Conservation (phyloP, 2,113 vertebrate species). For the Fregetta grallaria region DNA sequence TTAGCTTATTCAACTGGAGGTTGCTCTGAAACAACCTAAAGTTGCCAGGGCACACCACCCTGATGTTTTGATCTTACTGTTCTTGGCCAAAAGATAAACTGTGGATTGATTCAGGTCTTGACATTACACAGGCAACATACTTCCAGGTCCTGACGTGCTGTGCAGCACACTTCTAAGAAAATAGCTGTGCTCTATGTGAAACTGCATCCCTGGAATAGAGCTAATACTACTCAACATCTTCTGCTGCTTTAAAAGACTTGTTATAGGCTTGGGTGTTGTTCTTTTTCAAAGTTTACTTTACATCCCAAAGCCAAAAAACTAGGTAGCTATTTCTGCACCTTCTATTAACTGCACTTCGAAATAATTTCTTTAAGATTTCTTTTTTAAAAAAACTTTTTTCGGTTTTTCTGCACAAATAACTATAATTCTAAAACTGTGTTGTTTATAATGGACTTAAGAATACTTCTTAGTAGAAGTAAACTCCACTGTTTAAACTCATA, state of each 20-base stretch:
- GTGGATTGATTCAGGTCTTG: constrained; percentile 35
- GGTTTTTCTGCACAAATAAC: neutral
- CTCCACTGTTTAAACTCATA: constrained; percentile 47
- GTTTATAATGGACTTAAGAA: constrained; percentile 37
- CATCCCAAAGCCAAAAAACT: neutral
- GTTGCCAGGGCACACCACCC: neutral
- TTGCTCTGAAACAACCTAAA: constrained; percentile 3
- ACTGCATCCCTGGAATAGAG: neutral
- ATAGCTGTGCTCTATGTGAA: neutral
- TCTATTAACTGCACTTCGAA: neutral
- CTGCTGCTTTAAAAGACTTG: neutral
- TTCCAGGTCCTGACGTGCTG: constrained; percentile 61
- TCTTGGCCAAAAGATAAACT: constrained; percentile 42
- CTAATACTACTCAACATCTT: neutral
- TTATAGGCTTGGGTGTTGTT: neutral
- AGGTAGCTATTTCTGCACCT: neutral
- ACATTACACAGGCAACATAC: constrained; percentile 43
- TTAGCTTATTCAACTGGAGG: constrained; percentile 26
- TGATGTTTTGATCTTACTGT: constrained; percentile 18
- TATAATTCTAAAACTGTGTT: neutral
- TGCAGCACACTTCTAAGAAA: constrained; percentile 14
- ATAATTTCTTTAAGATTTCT: neutral
- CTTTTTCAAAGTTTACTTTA: neutral
- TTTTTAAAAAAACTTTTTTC: neutral
- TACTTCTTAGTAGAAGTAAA: constrained; percentile 33